Evolutionary conservation across 2,888 invertebrate species (phyloP).

Genomic region (Portevinia maculata): DNA sequence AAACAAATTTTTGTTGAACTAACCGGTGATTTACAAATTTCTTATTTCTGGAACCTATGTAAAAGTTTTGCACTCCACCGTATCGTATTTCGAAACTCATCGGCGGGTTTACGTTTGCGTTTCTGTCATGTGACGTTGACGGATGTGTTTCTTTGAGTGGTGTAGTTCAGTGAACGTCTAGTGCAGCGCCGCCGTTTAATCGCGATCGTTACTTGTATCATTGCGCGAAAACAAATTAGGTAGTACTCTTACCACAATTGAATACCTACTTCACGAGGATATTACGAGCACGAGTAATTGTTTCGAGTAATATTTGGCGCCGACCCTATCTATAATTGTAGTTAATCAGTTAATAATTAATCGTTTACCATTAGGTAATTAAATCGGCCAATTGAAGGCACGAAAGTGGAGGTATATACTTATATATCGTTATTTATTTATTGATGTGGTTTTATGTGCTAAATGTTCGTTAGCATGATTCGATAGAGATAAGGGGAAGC

Average conservation of each 20-base stretch:
- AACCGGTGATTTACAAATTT: neutral
- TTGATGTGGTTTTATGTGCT: conserved; percentile 27
- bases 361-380: conserved; percentile 53
- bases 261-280: conserved; percentile 1
- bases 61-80: conserved; percentile 3
- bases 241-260: neutral
- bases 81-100: conserved; percentile 40
- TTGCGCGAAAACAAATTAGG: conserved; percentile 21
- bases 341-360: conserved; percentile 66
- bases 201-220: conserved; percentile 46
- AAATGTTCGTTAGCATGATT: conserved; percentile 18
- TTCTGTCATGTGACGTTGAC: conserved; percentile 32
- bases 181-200: conserved; percentile 44
- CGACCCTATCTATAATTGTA: conserved; percentile 34
- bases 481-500: conserved; percentile 18
- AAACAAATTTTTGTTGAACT: neutral
- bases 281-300: conserved; percentile 5
- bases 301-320: neutral
- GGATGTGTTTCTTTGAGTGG: conserved; percentile 3
- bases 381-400: conserved; percentile 25
- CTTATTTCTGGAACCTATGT: conserved; percentile 25
- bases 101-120: conserved; percentile 4
- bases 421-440: conserved; percentile 27
- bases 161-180: conserved; percentile 58
- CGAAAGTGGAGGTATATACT: conserved; percentile 25